Evolutionary conservation across 2,888 invertebrate genomes (phyloP).

Genomic region (Crematogaster levior): DNA sequence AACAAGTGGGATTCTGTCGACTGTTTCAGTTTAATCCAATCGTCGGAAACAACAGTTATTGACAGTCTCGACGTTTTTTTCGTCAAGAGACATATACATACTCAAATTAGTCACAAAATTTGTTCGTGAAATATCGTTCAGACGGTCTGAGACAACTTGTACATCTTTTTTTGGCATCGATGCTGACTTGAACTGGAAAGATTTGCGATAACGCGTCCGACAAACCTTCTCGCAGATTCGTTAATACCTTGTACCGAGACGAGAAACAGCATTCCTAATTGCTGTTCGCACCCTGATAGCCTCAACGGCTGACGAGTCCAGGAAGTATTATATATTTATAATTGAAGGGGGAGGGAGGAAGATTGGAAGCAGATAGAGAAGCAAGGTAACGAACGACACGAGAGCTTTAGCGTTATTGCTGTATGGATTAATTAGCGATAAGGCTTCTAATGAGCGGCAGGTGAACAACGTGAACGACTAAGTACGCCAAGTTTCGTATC

Average conservation of each 20-base stretch:
- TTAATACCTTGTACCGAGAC: slow-evolving; percentile 61
- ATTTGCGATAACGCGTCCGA: slow-evolving; percentile 27
- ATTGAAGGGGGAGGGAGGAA: slow-evolving; percentile 63
- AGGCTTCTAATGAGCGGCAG: slow-evolving; percentile 85
- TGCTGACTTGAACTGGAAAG: slow-evolving; percentile 30
- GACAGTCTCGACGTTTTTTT: neutral
- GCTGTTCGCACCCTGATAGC: slow-evolving; percentile 60
- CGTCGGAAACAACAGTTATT: neutral
- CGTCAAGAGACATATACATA: too few relatives aligned
- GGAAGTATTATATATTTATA: slow-evolving; percentile 81
- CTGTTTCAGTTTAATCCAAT: neutral
- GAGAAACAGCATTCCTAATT: slow-evolving; percentile 69
- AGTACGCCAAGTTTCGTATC: slow-evolving; percentile 28
- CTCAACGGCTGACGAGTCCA: slow-evolving; percentile 78
- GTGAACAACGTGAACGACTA: slow-evolving; percentile 74
- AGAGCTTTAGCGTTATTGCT: slow-evolving; percentile 84
- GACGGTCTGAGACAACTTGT: neutral
- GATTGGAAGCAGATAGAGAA: slow-evolving; percentile 69
- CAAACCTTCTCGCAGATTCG: slow-evolving; percentile 24
- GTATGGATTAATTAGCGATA: slow-evolving; percentile 85
- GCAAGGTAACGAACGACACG: slow-evolving; percentile 81
- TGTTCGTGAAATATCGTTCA: neutral
- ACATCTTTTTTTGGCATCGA: slow-evolving; percentile 18
- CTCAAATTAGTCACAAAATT: neutral
- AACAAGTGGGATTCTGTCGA: neutral